Percentiles rank a stretch among this genome's conserved stretches.
Conservation (phyloP, 2,888 invertebrate genomes). For the Perdita meconis region DNA sequence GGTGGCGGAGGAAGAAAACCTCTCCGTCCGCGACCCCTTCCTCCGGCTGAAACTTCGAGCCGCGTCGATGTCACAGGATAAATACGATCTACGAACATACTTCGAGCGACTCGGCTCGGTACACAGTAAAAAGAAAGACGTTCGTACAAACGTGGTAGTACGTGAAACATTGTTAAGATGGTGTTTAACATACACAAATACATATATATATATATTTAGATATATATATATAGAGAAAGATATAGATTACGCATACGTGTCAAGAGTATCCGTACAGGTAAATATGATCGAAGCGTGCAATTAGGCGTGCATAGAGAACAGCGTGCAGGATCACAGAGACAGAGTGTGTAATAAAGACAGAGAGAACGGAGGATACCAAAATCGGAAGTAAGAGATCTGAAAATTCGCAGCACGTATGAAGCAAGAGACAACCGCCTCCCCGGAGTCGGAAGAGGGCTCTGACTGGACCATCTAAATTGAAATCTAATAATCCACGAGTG, state of each 20-base stretch:
- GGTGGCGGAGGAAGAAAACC: background rate
- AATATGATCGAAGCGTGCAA: constrained; percentile 80
- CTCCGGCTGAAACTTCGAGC: constrained; percentile 6
- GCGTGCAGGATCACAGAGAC: constrained; percentile 74
- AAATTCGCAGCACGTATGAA: constrained; percentile 53
- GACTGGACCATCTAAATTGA: constrained; percentile 61
- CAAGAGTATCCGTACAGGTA: constrained; percentile 67
- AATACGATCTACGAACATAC: constrained; percentile 40
- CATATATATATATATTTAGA: constrained; percentile 52
- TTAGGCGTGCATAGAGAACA: constrained; percentile 81
- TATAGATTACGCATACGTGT: constrained; percentile 51
- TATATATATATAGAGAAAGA: constrained; percentile 38
- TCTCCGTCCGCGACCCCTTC: constrained; percentile 3
- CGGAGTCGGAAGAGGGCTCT: no score
- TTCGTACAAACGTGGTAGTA: constrained; percentile 54
- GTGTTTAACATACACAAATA: constrained; percentile 38
- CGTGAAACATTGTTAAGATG: constrained; percentile 58
- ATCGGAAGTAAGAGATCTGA: constrained; percentile 60
- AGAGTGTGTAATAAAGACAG: constrained; percentile 45
- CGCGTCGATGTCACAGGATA: constrained; percentile 50
- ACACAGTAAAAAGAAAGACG: constrained; percentile 52
- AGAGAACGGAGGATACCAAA: constrained; percentile 45
- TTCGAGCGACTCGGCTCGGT: constrained; percentile 50
- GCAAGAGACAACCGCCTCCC: constrained; percentile 4
- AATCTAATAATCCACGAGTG: constrained; percentile 54